Base-by-base conservation (phyloP, 2,797 vertebrate genomes). In the Diglossa cyanea region DNA sequence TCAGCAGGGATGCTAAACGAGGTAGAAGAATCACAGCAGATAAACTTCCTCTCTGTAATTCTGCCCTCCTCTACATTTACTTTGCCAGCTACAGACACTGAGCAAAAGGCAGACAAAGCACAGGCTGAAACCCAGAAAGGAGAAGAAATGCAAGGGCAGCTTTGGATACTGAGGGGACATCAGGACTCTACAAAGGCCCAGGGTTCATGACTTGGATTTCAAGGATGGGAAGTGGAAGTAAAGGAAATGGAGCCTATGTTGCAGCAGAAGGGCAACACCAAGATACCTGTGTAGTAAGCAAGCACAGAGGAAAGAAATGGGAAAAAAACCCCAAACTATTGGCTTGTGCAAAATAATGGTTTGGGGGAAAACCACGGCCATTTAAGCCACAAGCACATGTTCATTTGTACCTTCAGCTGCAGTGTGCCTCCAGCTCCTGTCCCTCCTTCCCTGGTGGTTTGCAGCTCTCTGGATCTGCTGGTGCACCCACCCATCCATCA, bases 401-500 rank as follows among this genome's bases (percentile, higher is more conserved):
- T 58, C 30, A 35, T 55, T 67, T 63, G 35, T 14, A 24, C 25
- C 37, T 79, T 50, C 60, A 68, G 77, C 63, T 81, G 62, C 76
- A 88, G 66, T 0, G 16, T 62, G 81, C 78, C 72, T 83, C 26
- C 57, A 65, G 75, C 57, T 67, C 57, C 25, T 13, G 28, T 4
- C 23, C 70, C 54, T 31, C 79, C 57, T 47, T 26, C 76, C 88
- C 50, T 42, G 18, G n/a, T 65, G n/a, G 61, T 80, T 65, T 83
- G 87, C 65, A 86, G 75, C 85, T 85, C 54, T 31, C 54, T 61
- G 33, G 37, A 44, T 77, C 50, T 83, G 28, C 85, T 74, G 42
- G 19, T 31, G 72, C 68, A 33, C 63, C 54, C 6, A 31, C n/a
- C 75, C 35, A 96, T 95, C 94, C 91, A 91, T 96, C 94, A 91